Evolutionary conservation across 2,888 invertebrate species (phyloP), one percentile per base, ranked within the genome.

Genomic region (Thecocarcelia acutangulata): DNA sequence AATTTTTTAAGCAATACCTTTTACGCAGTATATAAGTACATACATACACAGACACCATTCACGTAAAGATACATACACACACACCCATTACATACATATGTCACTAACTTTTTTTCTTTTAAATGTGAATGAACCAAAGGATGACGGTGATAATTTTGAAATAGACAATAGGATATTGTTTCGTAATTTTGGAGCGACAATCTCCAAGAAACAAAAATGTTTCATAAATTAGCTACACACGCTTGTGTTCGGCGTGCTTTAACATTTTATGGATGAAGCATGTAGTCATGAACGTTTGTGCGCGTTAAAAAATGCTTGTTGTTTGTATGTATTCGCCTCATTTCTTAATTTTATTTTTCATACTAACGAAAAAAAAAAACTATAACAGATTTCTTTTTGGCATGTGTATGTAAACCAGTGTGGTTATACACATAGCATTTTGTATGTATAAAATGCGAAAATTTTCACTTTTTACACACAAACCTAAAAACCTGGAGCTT

Each of bases 391-490:
- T 66, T 58, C 37, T 58, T 69, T 77, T 56, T 68, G 48, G 56
- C 76, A 66, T 72, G 74, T 79, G 78, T 77, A 73, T 68, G 68
- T 81, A 79, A 74, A 75, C 80, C 79, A 79, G 70, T 82, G 73
- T 77, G 82, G 83, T 86, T 89, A 87, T 89, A 89, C 88, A 89
- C 66, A 70, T 87, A 86, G 85, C 86, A 85, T 80, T 84, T 84
- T 87, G 86, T 88, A 86, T 88, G 87, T 88, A 89, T 87, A 87
- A 86, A 87, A 86, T 86, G 84, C 86, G 84, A 86, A 87, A 83
- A 85, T 88, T 87, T 87, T 87, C 88, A 88, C 85, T 87, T 83
- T 83, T 84, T 84, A 84, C 74, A 68, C 54, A 83, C 63, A 66
- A 61, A 42, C 21, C 8, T 54, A 52, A 46, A 73, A 37, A 80